Percentiles rank a stretch among this genome's conserved stretches.
Evolutionary conservation across 2,113 vertebrate genomes (phyloP).

Genomic region (Malurus cyaneus): DNA sequence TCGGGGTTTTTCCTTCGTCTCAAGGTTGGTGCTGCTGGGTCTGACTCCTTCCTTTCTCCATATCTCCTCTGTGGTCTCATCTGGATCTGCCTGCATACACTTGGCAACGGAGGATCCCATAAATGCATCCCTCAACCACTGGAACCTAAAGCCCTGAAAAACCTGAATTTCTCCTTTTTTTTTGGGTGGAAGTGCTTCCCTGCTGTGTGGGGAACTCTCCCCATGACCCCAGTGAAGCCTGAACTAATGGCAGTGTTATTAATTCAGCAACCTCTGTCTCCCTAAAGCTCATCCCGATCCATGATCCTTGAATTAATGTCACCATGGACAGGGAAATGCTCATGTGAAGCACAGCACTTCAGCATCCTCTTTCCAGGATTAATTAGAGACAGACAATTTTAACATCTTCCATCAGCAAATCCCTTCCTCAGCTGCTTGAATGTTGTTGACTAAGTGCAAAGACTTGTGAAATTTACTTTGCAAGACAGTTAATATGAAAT

Average conservation of each 20-base stretch:
- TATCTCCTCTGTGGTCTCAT: not conserved
- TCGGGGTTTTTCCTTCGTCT: not conserved
- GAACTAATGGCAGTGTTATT: not conserved
- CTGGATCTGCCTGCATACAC: not conserved
- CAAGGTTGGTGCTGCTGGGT: not conserved
- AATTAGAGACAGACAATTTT: slow-evolving; percentile 7
- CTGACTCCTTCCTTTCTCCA: not conserved
- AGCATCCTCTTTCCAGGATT: not conserved
- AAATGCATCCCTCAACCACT: not conserved
- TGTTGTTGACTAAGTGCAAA: slow-evolving; percentile 23
- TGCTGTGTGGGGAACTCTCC: not conserved
- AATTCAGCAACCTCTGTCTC: not conserved
- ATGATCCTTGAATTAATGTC: not conserved
- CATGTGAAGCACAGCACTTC: not conserved
- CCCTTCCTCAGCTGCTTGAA: not conserved
- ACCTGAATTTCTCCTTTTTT: not conserved
- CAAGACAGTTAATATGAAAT: not conserved
- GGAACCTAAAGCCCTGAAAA: not conserved
- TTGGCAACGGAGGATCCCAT: not conserved
- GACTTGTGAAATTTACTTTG: slow-evolving; percentile 28
- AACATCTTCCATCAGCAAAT: slow-evolving; percentile 16
- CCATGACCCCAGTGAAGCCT: not conserved
- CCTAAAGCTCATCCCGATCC: not conserved
- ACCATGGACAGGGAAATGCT: not conserved
- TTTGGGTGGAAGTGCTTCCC: not conserved